phyloP scores from a whole-genome alignment of 2,888 invertebrate genomes.

The Drosophila aldrichi region DNA sequence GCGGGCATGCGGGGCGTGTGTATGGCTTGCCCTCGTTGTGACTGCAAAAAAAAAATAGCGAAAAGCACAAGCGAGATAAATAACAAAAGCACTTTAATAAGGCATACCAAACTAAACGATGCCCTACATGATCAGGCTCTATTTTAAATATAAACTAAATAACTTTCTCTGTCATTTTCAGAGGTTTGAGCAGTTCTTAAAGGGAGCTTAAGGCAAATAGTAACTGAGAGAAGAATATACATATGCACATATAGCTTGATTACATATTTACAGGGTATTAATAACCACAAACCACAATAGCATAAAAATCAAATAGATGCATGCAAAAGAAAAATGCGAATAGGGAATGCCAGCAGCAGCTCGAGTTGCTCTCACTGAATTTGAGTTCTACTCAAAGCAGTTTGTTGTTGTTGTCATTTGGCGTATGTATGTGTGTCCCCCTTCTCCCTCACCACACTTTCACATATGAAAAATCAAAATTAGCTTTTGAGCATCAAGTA shows the following conservation, averaged over 20 bases:
- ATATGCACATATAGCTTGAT: background rate
- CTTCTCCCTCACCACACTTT: slow-evolving; percentile 1
- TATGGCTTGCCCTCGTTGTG: slow-evolving; percentile 70
- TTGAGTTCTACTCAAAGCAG: slow-evolving; percentile 15
- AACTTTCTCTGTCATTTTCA: background rate
- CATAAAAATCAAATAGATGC: slow-evolving; percentile 25
- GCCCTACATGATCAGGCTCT: background rate
- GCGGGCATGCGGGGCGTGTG: slow-evolving; percentile 7
- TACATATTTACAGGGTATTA: background rate
- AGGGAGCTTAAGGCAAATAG: too few species aligned
- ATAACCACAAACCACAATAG: slow-evolving; percentile 12
- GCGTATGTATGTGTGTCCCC: background rate
- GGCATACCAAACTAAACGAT: slow-evolving; percentile 1
- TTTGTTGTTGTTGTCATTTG: slow-evolving; percentile 10
- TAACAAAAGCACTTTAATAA: slow-evolving; percentile 23
- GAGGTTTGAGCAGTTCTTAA: background rate
- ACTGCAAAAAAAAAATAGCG: slow-evolving; percentile 63
- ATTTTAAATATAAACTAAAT: background rate
- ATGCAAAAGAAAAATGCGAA: slow-evolving; percentile 39
- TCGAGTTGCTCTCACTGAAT: slow-evolving; percentile 14
- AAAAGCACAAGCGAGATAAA: slow-evolving; percentile 64
- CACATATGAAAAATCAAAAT: slow-evolving; percentile 39
- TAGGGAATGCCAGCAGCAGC: slow-evolving; percentile 49
- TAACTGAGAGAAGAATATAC: background rate
- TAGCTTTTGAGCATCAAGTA: slow-evolving; percentile 16